Conservation (phyloP, 2,797 vertebrate genomes). For the Gastrophryne carolinensis region DNA sequence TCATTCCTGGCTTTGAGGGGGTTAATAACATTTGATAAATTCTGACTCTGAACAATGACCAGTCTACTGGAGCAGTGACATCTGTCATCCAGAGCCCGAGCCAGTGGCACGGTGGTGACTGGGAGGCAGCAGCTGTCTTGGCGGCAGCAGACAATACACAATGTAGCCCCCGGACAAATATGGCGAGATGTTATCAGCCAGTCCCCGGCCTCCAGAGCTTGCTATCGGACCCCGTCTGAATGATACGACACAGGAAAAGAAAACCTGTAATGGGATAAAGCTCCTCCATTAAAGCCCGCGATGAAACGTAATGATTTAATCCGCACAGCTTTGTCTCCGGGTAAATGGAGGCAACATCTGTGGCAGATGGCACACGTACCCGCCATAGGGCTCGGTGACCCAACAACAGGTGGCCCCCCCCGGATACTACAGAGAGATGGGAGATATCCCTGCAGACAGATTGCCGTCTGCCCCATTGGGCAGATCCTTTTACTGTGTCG, state of each 20-base stretch:
- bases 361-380: slow-evolving; percentile 23
- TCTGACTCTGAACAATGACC: no score
- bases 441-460: not conserved
- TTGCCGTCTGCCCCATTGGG: slow-evolving; percentile 4
- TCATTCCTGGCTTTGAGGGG: no score
- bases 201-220: not conserved
- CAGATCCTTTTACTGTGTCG: slow-evolving; percentile 17
- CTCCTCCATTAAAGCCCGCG: not conserved
- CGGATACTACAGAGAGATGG: not conserved
- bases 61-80: no score
- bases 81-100: not conserved
- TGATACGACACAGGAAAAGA: not conserved
- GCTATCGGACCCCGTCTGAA: not conserved
- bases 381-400: not conserved
- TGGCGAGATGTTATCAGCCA: not conserved
- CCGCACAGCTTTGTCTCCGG: not conserved
- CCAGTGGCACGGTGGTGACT: not conserved
- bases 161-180: not conserved
- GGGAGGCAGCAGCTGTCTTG: not conserved
- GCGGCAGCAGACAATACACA: not conserved
- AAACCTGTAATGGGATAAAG: not conserved
- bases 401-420: slow-evolving; percentile 21
- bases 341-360: slow-evolving; percentile 7
- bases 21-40: no score
- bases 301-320: slow-evolving; percentile 16